These are phyloP conservation scores for Zosterops pallidus DNA, from an alignment of 2,113 vertebrate species.

Conservation along the genomic window DNA sequence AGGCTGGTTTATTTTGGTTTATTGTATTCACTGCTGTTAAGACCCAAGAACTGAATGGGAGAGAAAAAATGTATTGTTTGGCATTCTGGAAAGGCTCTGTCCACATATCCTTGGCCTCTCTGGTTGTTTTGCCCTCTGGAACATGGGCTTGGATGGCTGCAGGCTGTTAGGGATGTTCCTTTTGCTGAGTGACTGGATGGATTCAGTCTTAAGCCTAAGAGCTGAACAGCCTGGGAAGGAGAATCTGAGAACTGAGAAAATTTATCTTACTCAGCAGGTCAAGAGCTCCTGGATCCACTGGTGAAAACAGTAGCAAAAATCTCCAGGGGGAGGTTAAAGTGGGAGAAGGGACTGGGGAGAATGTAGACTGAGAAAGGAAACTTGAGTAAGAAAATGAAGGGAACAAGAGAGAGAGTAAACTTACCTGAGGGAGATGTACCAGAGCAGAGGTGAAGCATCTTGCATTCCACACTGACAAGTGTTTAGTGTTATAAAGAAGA, in stretches of 20 bases:
- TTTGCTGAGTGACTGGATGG: not conserved
- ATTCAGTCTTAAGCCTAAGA: not conserved
- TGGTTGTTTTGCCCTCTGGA: not conserved
- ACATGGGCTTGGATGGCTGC: not conserved
- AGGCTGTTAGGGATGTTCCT: not conserved
- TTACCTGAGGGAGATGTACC: fast-evolving
- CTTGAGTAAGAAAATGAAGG: not conserved
- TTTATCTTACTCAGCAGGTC: not conserved
- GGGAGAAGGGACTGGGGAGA: not conserved
- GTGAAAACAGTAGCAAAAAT: not conserved
- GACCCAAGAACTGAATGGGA: not conserved
- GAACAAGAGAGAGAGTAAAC: not conserved
- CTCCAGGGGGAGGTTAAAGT: not conserved
- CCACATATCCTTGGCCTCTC: fast-evolving
- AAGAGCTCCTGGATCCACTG: not conserved
- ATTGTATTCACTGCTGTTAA: not conserved
- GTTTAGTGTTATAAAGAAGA: not conserved
- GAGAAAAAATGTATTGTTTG: not conserved
- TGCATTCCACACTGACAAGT: not conserved
- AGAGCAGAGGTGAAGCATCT: not conserved
- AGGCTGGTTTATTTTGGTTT: not conserved
- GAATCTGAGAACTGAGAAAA: not conserved
- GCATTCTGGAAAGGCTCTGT: not conserved
- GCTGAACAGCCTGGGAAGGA: not conserved
- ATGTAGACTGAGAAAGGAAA: not conserved